Conservation (phyloP, 2,888 invertebrate species). For the Thereva unica region DNA sequence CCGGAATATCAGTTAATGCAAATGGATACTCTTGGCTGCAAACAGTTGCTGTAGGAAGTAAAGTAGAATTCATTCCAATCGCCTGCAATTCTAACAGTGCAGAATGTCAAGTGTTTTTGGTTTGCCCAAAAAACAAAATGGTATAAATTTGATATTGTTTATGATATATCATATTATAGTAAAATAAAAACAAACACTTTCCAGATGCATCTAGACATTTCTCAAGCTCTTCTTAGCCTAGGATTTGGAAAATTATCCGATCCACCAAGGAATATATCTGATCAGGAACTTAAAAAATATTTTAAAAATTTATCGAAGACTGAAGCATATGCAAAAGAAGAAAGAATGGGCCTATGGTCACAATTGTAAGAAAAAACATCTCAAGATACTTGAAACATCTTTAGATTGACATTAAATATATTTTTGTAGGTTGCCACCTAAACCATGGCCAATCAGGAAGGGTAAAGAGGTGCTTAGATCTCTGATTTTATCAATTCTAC, state of each 20-base stretch:
- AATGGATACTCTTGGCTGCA: conserved; percentile 60
- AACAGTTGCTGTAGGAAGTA: conserved; percentile 56
- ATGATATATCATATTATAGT: not conserved
- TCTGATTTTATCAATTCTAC: conserved; percentile 43
- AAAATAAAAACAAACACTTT: not conserved
- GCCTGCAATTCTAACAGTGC: conserved; percentile 54
- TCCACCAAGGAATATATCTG: conserved; percentile 32
- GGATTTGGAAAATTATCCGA: conserved; percentile 52
- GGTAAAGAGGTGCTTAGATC: conserved; percentile 38
- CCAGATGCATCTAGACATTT: conserved; percentile 47
- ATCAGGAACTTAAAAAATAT: conserved; percentile 46
- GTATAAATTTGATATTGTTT: conserved; percentile 29
- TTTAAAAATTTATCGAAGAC: conserved; percentile 51
- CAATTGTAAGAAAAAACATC: conserved; percentile 36
- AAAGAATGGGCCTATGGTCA: conserved; percentile 44
- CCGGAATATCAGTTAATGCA: conserved; percentile 53
- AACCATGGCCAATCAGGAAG: conserved; percentile 43
- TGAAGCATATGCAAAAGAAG: conserved; percentile 46
- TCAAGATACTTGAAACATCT: not conserved
- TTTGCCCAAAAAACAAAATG: conserved; percentile 53
- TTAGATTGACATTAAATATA: not conserved
- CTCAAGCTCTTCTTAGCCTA: conserved; percentile 54
- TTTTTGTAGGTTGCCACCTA: conserved; percentile 44
- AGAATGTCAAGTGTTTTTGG: conserved; percentile 57
- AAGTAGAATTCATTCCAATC: conserved; percentile 58